These are phyloP conservation scores for Habroteleia sp. DNA, from an alignment of 2,888 invertebrate species.

Conservation along the genomic window DNA sequence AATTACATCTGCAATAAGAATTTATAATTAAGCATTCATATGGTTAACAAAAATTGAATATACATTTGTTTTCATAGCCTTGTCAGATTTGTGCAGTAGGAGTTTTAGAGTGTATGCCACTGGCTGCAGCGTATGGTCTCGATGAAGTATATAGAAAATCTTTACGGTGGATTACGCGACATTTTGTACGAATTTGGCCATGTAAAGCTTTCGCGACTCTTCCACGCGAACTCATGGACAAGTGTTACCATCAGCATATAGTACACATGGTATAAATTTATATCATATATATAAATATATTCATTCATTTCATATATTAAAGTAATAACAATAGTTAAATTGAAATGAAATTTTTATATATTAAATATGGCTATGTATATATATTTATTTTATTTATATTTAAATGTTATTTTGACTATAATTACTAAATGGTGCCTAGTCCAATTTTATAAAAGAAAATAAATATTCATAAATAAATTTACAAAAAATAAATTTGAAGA, in stretches of 20 bases:
- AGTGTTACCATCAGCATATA: slow-evolving; percentile 91
- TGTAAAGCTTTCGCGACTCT: slow-evolving; percentile 93
- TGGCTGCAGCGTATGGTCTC: slow-evolving; percentile 92
- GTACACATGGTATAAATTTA: slow-evolving; percentile 90
- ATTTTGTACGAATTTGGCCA: slow-evolving; percentile 95
- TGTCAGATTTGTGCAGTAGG: slow-evolving; percentile 94
- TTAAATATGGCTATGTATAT: background rate
- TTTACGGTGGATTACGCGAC: slow-evolving; percentile 92
- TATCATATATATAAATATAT: too few species aligned
- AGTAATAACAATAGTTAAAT: slow-evolving; percentile 1
- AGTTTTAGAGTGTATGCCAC: slow-evolving; percentile 92
- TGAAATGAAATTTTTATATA: slow-evolving; percentile 13
- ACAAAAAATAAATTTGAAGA: too few species aligned
- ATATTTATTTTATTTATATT: slow-evolving; percentile 32
- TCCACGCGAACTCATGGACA: slow-evolving; percentile 90
- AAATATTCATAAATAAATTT: too few species aligned
- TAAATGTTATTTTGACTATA: too few species aligned
- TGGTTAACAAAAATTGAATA: too few species aligned
- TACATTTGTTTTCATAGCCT: slow-evolving; percentile 83
- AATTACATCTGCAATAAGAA: too few species aligned
- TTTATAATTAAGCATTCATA: too few species aligned
- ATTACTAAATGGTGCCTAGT: too few species aligned
- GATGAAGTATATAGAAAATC: slow-evolving; percentile 94
- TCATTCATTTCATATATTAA: too few species aligned
- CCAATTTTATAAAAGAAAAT: too few species aligned